A percentile compares a stretch with the other conserved stretches of the same genome.
phyloP scores from a whole-genome alignment of 2,113 vertebrate genomes.

The Apaloderma vittatum region DNA sequence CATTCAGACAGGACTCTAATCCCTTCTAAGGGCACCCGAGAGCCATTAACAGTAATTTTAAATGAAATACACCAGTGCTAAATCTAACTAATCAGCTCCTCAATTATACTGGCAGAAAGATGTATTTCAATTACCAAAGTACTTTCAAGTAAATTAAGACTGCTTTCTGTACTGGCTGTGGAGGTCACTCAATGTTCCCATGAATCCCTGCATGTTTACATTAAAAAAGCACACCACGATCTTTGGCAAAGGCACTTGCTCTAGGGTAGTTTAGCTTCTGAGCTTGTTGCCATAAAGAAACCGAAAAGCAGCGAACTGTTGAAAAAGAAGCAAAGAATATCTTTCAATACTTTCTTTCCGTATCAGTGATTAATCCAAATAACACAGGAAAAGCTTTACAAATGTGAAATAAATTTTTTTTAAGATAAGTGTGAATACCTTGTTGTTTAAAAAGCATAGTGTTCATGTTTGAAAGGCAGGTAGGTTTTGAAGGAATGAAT shows the following conservation, averaged over 20 bases:
- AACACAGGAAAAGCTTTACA: not conserved
- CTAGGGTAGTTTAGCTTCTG: constrained; percentile 47
- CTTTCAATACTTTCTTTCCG: not conserved
- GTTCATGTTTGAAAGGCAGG: not conserved
- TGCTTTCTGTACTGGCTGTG: constrained; percentile 68
- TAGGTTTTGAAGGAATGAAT: not conserved
- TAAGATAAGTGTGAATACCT: not conserved
- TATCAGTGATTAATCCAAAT: constrained; percentile 13
- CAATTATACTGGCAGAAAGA: constrained; percentile 68
- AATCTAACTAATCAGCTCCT: constrained; percentile 60
- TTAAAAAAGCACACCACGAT: constrained; percentile 84
- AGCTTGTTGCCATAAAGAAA: constrained; percentile 68
- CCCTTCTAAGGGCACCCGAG: constrained; percentile 41
- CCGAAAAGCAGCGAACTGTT: constrained; percentile 42
- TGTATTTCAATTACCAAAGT: constrained; percentile 69
- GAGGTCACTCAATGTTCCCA: constrained; percentile 83
- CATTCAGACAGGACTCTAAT: not conserved
- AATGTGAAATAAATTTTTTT: not conserved
- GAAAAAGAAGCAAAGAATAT: constrained; percentile 50
- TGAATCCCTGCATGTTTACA: constrained; percentile 77
- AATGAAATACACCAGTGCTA: constrained; percentile 47
- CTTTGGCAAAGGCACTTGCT: constrained; percentile 77
- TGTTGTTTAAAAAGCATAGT: not conserved
- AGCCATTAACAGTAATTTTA: constrained; percentile 61
- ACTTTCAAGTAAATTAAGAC: constrained; percentile 74